Conservation (phyloP, 2,113 vertebrate species). For the Rhinolophus sinicus region DNA sequence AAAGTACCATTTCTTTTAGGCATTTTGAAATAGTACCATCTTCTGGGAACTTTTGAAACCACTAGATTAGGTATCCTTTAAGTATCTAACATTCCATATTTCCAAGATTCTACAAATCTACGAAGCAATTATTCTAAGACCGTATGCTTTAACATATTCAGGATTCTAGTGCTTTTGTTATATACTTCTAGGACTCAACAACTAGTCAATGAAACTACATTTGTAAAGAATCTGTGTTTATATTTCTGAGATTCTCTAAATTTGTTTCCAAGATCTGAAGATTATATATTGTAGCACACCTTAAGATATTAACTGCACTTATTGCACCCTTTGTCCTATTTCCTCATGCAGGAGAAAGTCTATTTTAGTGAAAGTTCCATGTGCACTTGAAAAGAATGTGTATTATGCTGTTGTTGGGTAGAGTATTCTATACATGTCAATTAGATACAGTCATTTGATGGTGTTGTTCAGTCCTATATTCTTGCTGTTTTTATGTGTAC, state of each 20-base stretch:
- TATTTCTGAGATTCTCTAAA: background rate
- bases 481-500: background rate
- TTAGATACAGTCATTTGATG: background rate
- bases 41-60: background rate
- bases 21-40: background rate
- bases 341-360: background rate
- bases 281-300: background rate
- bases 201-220: background rate
- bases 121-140: background rate
- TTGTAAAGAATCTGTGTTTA: background rate
- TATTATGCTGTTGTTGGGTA: background rate
- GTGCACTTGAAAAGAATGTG: background rate
- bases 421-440: background rate
- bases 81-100: background rate
- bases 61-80: background rate
- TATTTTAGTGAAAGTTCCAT: conserved; percentile 7
- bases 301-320: background rate
- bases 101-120: background rate
- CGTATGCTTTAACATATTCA: background rate
- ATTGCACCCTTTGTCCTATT: background rate
- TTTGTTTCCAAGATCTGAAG: background rate
- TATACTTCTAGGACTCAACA: background rate
- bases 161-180: background rate
- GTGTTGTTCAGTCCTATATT: background rate
- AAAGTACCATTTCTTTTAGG: background rate